Evolutionary conservation across 2,888 invertebrate species (phyloP).

Genomic region (Camptogramma bilineatum): DNA sequence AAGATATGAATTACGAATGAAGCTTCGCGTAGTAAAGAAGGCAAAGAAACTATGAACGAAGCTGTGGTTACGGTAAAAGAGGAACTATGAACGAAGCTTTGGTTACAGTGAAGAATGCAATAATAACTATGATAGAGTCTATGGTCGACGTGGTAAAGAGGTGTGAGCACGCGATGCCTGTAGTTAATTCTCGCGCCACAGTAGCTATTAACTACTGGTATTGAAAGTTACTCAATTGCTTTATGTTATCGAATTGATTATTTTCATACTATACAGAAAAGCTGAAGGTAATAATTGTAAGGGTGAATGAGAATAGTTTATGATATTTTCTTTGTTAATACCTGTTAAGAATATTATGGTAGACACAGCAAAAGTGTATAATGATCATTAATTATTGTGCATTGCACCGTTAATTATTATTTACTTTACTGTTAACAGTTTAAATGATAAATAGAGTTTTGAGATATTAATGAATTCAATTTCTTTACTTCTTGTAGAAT

Average conservation of each 20-base stretch:
- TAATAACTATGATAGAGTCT: slow-evolving; percentile 56
- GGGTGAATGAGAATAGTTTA: neutral
- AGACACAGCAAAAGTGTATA: no score
- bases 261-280: slow-evolving; percentile 8
- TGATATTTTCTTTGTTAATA: neutral
- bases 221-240: slow-evolving; percentile 25
- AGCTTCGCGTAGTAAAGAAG: neutral
- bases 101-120: neutral
- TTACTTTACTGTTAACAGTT: no score
- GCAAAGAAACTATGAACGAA: slow-evolving; percentile 7
- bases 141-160: slow-evolving; percentile 49
- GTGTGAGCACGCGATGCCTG: slow-evolving; percentile 59
- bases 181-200: slow-evolving; percentile 38
- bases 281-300: neutral
- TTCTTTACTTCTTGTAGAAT: no score
- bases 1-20: neutral
- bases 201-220: slow-evolving; percentile 24
- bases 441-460: no score
- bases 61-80: neutral
- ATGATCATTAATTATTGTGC: no score
- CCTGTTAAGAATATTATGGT: neutral
- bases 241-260: slow-evolving; percentile 14
- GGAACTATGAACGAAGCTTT: slow-evolving; percentile 3
- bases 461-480: no score
- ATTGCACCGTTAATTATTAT: no score